Base-by-base conservation (phyloP, 1,140 invertebrate genomes). In the Zaprionus ornatus region DNA sequence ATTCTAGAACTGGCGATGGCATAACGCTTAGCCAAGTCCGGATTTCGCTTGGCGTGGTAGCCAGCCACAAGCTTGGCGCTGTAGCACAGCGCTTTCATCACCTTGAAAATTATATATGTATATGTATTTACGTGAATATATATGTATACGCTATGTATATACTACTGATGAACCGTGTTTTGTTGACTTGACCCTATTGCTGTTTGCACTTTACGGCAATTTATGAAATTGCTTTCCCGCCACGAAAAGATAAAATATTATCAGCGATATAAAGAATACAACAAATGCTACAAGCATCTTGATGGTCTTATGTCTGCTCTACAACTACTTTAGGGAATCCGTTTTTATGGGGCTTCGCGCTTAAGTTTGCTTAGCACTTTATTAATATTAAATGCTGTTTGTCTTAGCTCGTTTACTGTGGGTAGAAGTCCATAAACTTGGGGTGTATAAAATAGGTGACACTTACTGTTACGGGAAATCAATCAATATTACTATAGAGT, bases 31-130 rank as follows among this genome's bases (percentile, higher is more conserved):
- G 94, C 93, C 35, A 93, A 88, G 23, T 93, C 91, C 13, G 94
- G 83, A 63, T 95, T 94, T 13, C 87, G 81, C 37, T 84, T 90
- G 4, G 93, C 91, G 68, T 94, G 91, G 40, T 95, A 83, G 32
- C 94, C 94, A 12, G 95, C 94, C 29, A 93, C 92, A 37, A 95
- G 92, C 83, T 95, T 95, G 27, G 95, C 93, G 27, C 93, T 93
- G 82, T 97, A 97, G 56, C 95, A 95, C 27, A 96, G 91, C 37
- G 95, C 94, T 83, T 95, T 94, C 45, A 97, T 93, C 17, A 96
- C 90, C 94, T 94, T 67, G 1, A 87, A 72, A 21, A 29, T 21
- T 1, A 12, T 7, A 29, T 50, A 56, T 7, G 25, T 50, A 56
- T 25, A 56, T 25, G n/a, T 25, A 25, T 32, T 32, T 0, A 17